Evolutionary conservation across 2,888 invertebrate genomes (phyloP), one percentile per base, ranked within the genome.

Genomic region (Aphodius sticticus): DNA sequence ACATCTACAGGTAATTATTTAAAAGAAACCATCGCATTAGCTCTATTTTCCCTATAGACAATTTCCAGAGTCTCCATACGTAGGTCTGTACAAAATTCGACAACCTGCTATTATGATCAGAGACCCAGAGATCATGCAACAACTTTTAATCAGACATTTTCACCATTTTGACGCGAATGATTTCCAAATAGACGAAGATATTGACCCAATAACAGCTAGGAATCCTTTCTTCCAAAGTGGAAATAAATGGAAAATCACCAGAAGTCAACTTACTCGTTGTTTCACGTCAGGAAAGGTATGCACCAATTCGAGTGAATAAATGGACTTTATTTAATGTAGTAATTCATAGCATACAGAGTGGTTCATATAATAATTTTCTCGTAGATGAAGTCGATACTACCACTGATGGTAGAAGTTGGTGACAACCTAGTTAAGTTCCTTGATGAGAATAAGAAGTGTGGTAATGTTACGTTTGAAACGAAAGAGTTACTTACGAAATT

Each of bases 241-340:
- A 0, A 86, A 89, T 16, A 84, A 88, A 81, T 91, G 92, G 92
- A 90, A 90, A 80, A 86, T 87, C 0, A 85, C 90, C 2, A 87
- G 92, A 9, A 85, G 88, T 0, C 90, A 90, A 81, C 83, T 92
- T n/a, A 90, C 91, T 1, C 87, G 91, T 0, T 90, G 90, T 1
- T 88, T 92, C 16, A 91, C 91, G 0, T 86, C 87, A n/a, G 89
- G 88, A 37, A 90, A 91, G 78, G 90, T 90, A 86, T 76, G 72
- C 70, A 16, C 14, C 14, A 26, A 26, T 26, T 26, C 26, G 26
- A 26, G 26, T 26, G 26, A 26, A 26, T 26, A 26, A 26, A 26
- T 26, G 26, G 26, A 16, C 26, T 14, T 70, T n/a, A n/a, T n/a
- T n/a, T n/a, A n/a, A n/a, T n/a, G n/a, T n/a, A n/a, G 26, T 70